Base-by-base conservation (phyloP, 2,888 invertebrate species). In the Salpingus planirostris region DNA sequence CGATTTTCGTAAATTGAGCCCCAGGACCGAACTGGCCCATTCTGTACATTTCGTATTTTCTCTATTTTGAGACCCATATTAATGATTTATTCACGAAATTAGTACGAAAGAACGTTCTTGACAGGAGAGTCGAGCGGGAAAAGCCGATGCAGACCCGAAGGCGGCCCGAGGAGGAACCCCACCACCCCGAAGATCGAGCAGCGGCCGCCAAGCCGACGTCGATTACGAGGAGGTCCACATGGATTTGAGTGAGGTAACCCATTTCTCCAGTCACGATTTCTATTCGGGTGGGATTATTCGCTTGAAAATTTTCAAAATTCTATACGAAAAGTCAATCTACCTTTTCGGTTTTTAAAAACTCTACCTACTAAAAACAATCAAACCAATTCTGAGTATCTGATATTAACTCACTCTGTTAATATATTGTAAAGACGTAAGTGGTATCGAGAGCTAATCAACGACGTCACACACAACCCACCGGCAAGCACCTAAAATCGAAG, bases 191-290 rank as follows among this genome's bases (percentile, higher is more conserved):
- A n/a, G n/a, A n/a, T 31, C 27, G 5, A 15, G 18, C 29, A 26
- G 11, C 36, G 31, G 8, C 18, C 6, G 47, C 78, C 35, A 21
- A 29, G 31, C 26, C 27, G 79, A 80, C 57, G 76, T 73, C 37
- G 82, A 82, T 64, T 82, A 82, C 55, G 82, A 82, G 49, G 76
- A 78, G 47, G 80, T 82, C 41, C 80, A 80, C 60, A 83, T 83
- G 82, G 82, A 83, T 50, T 70, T 82, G 71, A 83, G 82, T 68
- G 82, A 69, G 68, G 68, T 68, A 67, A 63, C 53, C n/a, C n/a
- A n/a, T 24, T 24, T 13, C n/a, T 11, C 6, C 13, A 18, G 27
- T 21, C 11, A 24, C n/a, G 24, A 10, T n/a, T 7, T 10, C n/a
- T 22, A 11, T 24, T 7, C 8, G 24, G 24, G n/a, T n/a, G n/a